Evolutionary conservation across 1,140 invertebrate species (phyloP).

Genomic region (Drosophila kikkawai): DNA sequence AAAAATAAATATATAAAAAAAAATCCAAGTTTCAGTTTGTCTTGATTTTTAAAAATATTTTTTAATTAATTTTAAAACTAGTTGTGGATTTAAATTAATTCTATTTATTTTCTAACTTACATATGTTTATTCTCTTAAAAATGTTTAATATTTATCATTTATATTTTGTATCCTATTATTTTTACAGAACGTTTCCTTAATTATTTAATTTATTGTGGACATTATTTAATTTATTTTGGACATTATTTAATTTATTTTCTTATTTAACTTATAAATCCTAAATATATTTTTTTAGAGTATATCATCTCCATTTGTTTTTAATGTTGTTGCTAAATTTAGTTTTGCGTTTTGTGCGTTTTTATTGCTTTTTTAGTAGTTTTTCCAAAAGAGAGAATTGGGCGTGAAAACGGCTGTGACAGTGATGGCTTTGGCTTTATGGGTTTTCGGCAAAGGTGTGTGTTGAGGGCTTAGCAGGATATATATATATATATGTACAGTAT

Average conservation of each 20-base stretch:
- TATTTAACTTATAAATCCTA: neutral
- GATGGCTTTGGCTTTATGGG: neutral
- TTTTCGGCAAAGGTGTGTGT: neutral
- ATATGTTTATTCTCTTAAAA: too few species aligned
- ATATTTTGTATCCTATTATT: neutral
- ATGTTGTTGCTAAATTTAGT: constrained; percentile 5
- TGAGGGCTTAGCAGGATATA: constrained; percentile 28
- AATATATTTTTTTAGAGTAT: neutral
- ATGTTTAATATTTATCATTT: too few species aligned
- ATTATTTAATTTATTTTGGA: neutral
- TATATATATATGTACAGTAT: neutral
- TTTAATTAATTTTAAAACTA: neutral
- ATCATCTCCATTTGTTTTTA: neutral
- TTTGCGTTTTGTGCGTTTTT: constrained; percentile 14
- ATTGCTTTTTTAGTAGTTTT: constrained; percentile 8
- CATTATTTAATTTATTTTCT: neutral
- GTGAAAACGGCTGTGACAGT: constrained; percentile 29
- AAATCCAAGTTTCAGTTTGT: neutral
- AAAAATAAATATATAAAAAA: neutral
- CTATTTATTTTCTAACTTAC: too few species aligned
- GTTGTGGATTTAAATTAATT: neutral
- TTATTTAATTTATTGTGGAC: neutral
- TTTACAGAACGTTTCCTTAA: too few species aligned
- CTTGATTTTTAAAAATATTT: neutral
- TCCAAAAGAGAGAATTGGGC: constrained; percentile 42